phyloP scores from a whole-genome alignment of 2,113 vertebrate species.

The Tachuris rubrigastra region DNA sequence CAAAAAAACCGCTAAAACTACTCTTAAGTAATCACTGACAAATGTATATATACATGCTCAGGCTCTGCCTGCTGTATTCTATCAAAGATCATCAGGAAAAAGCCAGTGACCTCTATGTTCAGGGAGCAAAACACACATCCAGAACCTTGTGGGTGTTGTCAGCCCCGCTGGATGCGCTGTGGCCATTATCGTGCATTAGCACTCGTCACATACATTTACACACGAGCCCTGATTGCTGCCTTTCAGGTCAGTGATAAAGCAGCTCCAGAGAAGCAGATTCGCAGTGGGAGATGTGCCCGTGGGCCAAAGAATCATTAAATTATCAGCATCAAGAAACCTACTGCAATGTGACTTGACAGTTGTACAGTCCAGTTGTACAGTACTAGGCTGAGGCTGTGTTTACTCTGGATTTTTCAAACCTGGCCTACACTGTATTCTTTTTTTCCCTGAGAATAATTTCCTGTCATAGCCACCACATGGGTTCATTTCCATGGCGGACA shows the following conservation, averaged over 20 bases:
- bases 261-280: neutral
- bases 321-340: neutral
- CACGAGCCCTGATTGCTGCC: neutral
- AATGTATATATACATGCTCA: neutral
- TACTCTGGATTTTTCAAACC: neutral
- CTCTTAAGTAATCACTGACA: neutral
- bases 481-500: neutral
- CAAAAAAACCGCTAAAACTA: accelerated
- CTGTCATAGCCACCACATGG: neutral
- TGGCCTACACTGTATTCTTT: neutral
- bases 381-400: neutral
- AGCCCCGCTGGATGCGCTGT: neutral
- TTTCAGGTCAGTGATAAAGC: neutral
- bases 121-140: neutral
- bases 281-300: neutral
- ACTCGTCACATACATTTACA: neutral
- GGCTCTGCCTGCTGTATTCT: neutral
- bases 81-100: neutral
- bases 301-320: slow-evolving; percentile 12
- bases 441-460: neutral
- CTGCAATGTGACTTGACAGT: neutral
- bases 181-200: slow-evolving; percentile 3
- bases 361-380: neutral
- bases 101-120: neutral
- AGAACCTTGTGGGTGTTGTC: neutral